A percentile compares a stretch with the other conserved stretches of the same genome.
Evolutionary conservation across 2,113 vertebrate genomes (phyloP).

Genomic region (Coptodon rendalli): DNA sequence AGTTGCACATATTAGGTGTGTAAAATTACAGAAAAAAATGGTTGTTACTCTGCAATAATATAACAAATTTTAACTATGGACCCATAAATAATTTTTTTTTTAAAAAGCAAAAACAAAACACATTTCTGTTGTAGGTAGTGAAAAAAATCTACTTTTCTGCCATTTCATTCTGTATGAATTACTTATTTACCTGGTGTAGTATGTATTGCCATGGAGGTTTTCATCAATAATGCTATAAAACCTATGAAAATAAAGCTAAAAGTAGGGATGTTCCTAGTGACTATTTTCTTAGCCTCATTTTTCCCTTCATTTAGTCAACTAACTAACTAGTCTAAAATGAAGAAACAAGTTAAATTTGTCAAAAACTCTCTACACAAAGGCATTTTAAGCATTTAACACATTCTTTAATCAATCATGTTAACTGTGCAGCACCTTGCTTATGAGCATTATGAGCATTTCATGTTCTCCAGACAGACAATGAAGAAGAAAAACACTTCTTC

Average conservation of each 20-base stretch:
- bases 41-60: neutral
- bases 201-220: neutral
- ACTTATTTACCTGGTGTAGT: neutral
- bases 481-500: neutral
- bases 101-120: fast-evolving
- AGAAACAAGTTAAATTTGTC: neutral
- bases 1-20: neutral
- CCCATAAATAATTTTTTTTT: neutral
- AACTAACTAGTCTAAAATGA: neutral
- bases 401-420: neutral
- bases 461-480: neutral
- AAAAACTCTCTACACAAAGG: neutral
- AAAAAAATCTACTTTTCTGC: neutral
- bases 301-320: fast-evolving
- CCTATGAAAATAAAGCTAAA: neutral
- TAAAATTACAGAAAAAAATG: neutral
- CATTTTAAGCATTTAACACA: neutral
- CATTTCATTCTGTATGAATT: neutral
- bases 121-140: neutral
- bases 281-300: neutral
- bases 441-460: neutral
- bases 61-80: neutral
- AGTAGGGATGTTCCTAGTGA: neutral
- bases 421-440: neutral
- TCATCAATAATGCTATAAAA: neutral